phyloP scores from a whole-genome alignment of 2,888 invertebrate genomes.

The Lymantria monacha region DNA sequence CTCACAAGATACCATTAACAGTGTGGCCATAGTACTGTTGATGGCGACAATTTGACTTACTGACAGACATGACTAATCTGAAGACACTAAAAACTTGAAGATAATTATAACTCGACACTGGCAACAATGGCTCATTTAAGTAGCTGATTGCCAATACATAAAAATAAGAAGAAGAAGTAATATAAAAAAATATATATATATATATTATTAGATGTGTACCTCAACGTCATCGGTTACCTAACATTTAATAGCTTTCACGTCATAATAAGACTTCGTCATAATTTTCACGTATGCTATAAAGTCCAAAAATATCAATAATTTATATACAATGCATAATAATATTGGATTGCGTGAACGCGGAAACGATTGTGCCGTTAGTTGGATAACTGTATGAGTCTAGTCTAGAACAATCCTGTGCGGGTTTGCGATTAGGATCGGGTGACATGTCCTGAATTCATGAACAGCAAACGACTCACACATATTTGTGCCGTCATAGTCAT shows the following conservation, averaged over 20 bases:
- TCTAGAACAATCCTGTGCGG: slow-evolving; percentile 75
- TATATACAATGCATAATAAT: slow-evolving; percentile 48
- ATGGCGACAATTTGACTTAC: too few relatives aligned
- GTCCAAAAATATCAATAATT: slow-evolving; percentile 30
- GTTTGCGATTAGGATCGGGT: slow-evolving; percentile 58
- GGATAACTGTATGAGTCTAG: slow-evolving; percentile 70
- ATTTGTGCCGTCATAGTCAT: not conserved
- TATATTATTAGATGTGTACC: too few relatives aligned
- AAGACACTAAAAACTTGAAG: too few relatives aligned
- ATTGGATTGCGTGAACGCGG: slow-evolving; percentile 66
- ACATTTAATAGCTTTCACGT: not conserved
- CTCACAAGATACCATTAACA: too few relatives aligned
- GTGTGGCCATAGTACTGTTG: too few relatives aligned
- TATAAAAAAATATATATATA: too few relatives aligned
- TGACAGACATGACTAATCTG: too few relatives aligned
- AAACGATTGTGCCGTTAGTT: slow-evolving; percentile 73
- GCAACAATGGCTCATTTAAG: too few relatives aligned
- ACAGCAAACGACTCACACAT: slow-evolving; percentile 18
- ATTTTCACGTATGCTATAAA: not conserved
- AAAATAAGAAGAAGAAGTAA: too few relatives aligned
- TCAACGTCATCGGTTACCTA: not conserved
- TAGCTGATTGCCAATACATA: too few relatives aligned
- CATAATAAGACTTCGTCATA: not conserved
- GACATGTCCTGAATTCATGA: slow-evolving; percentile 74
- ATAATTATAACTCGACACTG: too few relatives aligned